Conservation (phyloP, 2,888 invertebrate genomes). For the Andrena hattorfiana region DNA sequence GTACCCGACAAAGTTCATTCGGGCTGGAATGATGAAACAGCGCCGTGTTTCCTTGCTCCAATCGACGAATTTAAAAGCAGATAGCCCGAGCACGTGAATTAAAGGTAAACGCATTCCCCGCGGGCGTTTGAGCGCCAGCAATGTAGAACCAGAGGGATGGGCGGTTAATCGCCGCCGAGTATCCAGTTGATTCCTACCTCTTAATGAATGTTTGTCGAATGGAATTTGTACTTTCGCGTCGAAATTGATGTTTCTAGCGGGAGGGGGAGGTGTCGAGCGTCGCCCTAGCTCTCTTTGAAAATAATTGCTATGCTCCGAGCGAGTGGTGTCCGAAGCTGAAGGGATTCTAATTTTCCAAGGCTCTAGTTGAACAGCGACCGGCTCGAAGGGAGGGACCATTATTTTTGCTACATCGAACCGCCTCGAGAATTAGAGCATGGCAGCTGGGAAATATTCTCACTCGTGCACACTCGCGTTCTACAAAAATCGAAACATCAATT, state of each 20-base stretch:
- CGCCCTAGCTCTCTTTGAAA: not conserved
- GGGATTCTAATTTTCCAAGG: not conserved
- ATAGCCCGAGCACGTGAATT: slow-evolving; percentile 9
- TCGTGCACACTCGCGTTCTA: slow-evolving; percentile 37
- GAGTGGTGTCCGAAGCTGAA: not conserved
- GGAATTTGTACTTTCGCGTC: not conserved
- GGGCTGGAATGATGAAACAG: slow-evolving; percentile 40
- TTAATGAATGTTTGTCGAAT: slow-evolving; percentile 11
- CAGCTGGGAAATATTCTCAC: not conserved
- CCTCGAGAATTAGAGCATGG: slow-evolving; percentile 16
- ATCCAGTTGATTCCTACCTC: not conserved
- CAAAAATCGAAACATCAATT: slow-evolving; percentile 56
- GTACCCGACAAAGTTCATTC: slow-evolving; percentile 66
- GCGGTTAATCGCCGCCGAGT: not conserved
- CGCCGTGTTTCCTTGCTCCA: slow-evolving; percentile 21
- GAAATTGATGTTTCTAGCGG: not conserved
- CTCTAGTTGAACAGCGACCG: not conserved
- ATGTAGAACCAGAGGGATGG: not conserved
- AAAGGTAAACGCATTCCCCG: slow-evolving; percentile 20
- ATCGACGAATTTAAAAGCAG: slow-evolving; percentile 37
- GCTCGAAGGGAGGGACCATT: not conserved
- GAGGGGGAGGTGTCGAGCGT: not conserved
- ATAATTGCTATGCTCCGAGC: slow-evolving; percentile 6
- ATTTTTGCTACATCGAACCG: not conserved
- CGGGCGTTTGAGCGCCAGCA: not conserved